A percentile compares a stretch with the other conserved stretches of the same genome.
Evolutionary conservation across 2,888 invertebrate species (phyloP).

Genomic region (Eudasyphora cyanicolor): DNA sequence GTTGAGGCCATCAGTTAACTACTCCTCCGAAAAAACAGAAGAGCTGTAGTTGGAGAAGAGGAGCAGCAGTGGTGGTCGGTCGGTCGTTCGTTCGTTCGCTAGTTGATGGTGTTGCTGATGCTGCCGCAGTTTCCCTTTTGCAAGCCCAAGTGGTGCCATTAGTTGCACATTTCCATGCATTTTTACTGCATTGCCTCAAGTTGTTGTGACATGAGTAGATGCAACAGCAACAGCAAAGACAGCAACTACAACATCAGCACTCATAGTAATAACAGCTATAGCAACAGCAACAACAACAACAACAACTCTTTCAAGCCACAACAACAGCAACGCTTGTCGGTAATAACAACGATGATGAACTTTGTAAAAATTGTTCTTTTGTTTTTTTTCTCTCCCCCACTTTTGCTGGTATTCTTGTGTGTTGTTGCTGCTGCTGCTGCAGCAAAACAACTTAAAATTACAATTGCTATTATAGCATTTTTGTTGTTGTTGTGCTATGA

Average conservation of each 20-base stretch:
- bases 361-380: conserved; percentile 33
- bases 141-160: conserved; percentile 36
- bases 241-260: background rate
- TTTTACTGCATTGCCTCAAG: conserved; percentile 62
- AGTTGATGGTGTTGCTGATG: conserved; percentile 16
- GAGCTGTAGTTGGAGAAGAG: no score
- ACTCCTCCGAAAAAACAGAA: no score
- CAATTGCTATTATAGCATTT: conserved; percentile 30
- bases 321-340: no score
- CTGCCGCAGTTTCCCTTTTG: conserved; percentile 32
- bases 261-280: background rate
- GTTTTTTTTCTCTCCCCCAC: background rate
- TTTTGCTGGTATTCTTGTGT: background rate
- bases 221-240: conserved; percentile 4
- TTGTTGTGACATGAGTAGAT: conserved; percentile 16
- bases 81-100: no score
- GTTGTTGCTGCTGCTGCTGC: background rate
- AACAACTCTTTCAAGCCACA: no score
- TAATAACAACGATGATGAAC: conserved; percentile 32
- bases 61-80: background rate
- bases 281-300: background rate
- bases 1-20: background rate
- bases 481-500: conserved; percentile 7
- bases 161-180: conserved; percentile 53
- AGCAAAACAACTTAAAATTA: conserved; percentile 31